These are phyloP conservation scores for Elaphurus davidianus DNA, from an alignment of 2,113 vertebrate genomes.

Conservation along the genomic window DNA sequence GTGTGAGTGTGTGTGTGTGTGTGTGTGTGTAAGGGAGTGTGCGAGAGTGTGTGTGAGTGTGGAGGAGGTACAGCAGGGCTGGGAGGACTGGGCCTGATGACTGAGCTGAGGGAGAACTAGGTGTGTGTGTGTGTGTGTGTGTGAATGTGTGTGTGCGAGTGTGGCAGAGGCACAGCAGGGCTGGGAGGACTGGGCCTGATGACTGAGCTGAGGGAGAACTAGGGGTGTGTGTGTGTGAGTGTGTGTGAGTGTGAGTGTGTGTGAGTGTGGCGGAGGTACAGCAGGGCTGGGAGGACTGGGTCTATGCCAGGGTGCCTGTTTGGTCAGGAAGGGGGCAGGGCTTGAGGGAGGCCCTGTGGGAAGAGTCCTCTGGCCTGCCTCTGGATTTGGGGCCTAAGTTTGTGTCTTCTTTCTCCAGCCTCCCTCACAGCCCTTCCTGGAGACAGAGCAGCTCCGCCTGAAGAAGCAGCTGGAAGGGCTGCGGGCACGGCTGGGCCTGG, in stretches of 20 bases:
- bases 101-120: too few relatives aligned
- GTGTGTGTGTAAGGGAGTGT: neutral
- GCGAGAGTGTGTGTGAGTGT: neutral
- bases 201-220: neutral
- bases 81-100: neutral
- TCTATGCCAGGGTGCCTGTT: neutral
- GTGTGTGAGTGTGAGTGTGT: neutral
- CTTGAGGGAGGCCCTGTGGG: neutral
- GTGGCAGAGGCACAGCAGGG: too few relatives aligned
- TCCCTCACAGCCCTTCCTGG: neutral
- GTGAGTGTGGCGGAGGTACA: neutral
- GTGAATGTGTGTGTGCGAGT: too few relatives aligned
- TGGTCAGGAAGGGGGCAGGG: neutral
- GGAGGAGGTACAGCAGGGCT: neutral
- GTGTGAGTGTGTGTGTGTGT: too few relatives aligned
- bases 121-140: too few relatives aligned
- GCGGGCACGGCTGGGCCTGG: conserved; percentile 38
- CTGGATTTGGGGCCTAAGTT: neutral
- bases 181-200: neutral
- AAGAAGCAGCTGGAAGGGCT: conserved; percentile 61
- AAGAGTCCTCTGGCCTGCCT: neutral
- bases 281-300: neutral
- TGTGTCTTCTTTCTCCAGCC: conserved; percentile 8
- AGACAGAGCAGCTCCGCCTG: conserved; percentile 51
- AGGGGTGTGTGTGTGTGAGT: neutral